Percentiles rank a stretch among this genome's conserved stretches.
phyloP scores from a whole-genome alignment of 2,113 vertebrate species.

The Hymenochirus boettgeri region DNA sequence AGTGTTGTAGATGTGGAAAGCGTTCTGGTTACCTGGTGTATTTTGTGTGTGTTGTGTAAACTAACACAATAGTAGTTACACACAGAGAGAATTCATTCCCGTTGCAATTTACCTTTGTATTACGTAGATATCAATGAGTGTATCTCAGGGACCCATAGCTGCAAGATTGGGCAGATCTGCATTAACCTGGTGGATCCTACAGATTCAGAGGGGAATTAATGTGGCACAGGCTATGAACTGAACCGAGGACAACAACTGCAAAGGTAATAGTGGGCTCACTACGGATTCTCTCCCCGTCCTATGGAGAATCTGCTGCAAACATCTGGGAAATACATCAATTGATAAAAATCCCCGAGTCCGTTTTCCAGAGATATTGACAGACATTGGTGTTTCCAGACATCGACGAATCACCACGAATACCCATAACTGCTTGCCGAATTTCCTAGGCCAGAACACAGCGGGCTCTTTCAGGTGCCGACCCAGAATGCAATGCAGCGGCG shows the following conservation, averaged over 20 bases:
- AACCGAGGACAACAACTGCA: constrained; percentile 87
- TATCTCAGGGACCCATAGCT: constrained; percentile 70
- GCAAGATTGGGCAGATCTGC: constrained; percentile 80
- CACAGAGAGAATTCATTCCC: too few species aligned
- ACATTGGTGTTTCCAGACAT: constrained; percentile 92
- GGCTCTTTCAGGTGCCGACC: constrained; percentile 94
- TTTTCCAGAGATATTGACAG: too few species aligned
- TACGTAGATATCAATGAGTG: constrained; percentile 90
- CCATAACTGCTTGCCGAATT: constrained; percentile 88
- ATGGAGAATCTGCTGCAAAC: too few species aligned
- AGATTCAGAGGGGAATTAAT: constrained; percentile 90
- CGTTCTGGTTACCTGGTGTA: too few species aligned
- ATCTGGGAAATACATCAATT: too few species aligned
- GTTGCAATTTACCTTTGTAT: not conserved
- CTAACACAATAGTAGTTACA: too few species aligned
- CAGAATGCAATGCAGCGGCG: constrained; percentile 76
- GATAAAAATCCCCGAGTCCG: too few species aligned
- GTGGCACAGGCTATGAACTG: constrained; percentile 93
- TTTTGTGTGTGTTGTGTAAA: too few species aligned
- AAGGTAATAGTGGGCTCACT: too few species aligned
- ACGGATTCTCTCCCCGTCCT: too few species aligned
- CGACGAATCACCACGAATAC: constrained; percentile 87
- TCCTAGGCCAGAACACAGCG: constrained; percentile 94
- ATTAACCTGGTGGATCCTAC: constrained; percentile 82
- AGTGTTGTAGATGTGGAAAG: too few species aligned